These are phyloP conservation scores for Pelagia noctiluca DNA, from an alignment of 30 jellyfish, hydroid and myxozoan genomes.

Conservation along the genomic window DNA sequence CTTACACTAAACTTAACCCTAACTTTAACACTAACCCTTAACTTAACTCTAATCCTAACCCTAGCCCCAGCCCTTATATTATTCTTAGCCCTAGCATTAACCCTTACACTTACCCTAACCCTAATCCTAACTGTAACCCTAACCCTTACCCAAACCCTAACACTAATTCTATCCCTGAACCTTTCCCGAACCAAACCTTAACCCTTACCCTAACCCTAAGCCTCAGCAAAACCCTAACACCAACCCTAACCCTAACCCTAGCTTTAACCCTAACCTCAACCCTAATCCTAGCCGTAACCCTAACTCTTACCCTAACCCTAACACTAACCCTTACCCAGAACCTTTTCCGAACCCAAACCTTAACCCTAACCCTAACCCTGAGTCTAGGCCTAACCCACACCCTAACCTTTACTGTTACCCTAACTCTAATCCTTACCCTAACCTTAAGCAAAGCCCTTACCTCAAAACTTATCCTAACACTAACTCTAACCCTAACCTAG, in stretches of 20 bases:
- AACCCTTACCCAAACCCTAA: neutral
- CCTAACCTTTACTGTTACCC: neutral
- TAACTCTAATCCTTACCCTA: conserved; percentile 21
- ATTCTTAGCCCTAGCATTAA: too few relatives aligned
- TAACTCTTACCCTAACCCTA: neutral
- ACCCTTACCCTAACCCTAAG: conserved; percentile 22
- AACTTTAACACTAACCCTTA: conserved; percentile 5
- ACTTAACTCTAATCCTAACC: conserved; percentile 19
- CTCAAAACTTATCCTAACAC: conserved; percentile 29
- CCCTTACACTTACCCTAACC: conserved; percentile 26
- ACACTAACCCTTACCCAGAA: too few relatives aligned
- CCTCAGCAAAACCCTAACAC: conserved; percentile 10
- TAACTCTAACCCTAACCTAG: conserved; percentile 23
- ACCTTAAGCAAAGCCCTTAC: conserved; percentile 25
- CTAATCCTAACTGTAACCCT: conserved; percentile 17
- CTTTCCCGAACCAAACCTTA: conserved; percentile 14
- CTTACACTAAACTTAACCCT: too few relatives aligned
- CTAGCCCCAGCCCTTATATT: neutral
- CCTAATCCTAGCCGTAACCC: conserved; percentile 12
- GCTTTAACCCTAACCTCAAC: conserved; percentile 3
- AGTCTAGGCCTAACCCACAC: neutral
- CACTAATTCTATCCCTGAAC: neutral
- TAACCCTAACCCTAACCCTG: neutral
- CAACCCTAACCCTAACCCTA: too few relatives aligned
- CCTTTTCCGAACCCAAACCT: too few relatives aligned